These are phyloP conservation scores for Corvus cornix DNA, from an alignment of 2,113 vertebrate genomes.

Conservation along the genomic window DNA sequence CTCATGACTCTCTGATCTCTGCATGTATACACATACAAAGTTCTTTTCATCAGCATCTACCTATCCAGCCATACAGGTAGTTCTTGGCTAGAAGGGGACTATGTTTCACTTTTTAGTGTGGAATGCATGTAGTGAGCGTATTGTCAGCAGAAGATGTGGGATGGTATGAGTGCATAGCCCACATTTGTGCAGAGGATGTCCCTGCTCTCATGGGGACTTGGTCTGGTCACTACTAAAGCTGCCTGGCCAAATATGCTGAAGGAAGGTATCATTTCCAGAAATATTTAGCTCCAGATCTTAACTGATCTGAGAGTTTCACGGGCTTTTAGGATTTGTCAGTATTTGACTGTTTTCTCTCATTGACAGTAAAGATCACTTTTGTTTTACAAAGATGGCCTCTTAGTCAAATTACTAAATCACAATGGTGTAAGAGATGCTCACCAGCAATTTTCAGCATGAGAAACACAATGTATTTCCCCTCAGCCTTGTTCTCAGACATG, in stretches of 20 bases:
- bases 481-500: background rate
- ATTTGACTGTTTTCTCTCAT: background rate
- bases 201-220: fast-evolving
- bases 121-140: background rate
- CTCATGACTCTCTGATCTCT: background rate
- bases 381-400: background rate
- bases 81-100: background rate
- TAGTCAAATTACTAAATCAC: background rate
- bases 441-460: background rate
- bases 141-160: background rate
- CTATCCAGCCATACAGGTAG: background rate
- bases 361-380: background rate
- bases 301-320: background rate
- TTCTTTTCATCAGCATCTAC: background rate
- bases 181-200: background rate
- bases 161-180: background rate
- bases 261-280: background rate
- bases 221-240: background rate
- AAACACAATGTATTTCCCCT: background rate
- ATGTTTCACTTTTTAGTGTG: background rate
- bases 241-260: background rate
- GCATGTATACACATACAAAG: background rate
- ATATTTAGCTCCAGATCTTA: background rate
- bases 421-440: background rate
- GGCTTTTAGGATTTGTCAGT: background rate